These are phyloP conservation scores for Trinorchestia longiramus DNA, from an alignment of 1,140 invertebrate species.

Conservation along the genomic window DNA sequence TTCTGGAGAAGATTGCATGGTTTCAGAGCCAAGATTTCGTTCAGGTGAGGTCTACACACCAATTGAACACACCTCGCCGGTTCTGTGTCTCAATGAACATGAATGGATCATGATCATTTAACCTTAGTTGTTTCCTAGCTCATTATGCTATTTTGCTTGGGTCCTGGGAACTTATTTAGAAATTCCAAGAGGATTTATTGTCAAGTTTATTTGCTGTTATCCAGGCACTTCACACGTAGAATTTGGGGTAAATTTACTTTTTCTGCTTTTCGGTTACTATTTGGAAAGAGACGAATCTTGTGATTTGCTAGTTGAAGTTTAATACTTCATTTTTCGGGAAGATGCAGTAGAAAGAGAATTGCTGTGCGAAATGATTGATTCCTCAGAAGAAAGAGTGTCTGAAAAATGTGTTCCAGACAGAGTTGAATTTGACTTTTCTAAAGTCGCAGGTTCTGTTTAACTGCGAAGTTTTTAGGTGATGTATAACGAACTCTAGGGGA, in stretches of 20 bases:
- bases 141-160: neutral
- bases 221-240: neutral
- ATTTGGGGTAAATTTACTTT: neutral
- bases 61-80: neutral
- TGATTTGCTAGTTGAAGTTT: neutral
- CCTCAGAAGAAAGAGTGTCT: neutral
- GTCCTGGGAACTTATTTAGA: neutral
- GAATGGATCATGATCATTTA: slow-evolving; percentile 1
- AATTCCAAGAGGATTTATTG: neutral
- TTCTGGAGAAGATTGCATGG: neutral
- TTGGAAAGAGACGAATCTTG: neutral
- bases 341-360: neutral
- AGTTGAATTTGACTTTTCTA: neutral
- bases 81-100: neutral
- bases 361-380: neutral
- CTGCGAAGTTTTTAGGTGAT: neutral
- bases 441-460: neutral
- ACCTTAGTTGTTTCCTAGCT: neutral
- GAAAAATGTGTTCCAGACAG: neutral
- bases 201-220: neutral
- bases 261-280: neutral
- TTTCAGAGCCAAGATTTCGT: neutral
- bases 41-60: neutral
- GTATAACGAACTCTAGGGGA: neutral
- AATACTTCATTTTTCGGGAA: neutral